Evolutionary conservation across 2,888 invertebrate genomes (phyloP).

Genomic region (Lasioglossum calceatum): DNA sequence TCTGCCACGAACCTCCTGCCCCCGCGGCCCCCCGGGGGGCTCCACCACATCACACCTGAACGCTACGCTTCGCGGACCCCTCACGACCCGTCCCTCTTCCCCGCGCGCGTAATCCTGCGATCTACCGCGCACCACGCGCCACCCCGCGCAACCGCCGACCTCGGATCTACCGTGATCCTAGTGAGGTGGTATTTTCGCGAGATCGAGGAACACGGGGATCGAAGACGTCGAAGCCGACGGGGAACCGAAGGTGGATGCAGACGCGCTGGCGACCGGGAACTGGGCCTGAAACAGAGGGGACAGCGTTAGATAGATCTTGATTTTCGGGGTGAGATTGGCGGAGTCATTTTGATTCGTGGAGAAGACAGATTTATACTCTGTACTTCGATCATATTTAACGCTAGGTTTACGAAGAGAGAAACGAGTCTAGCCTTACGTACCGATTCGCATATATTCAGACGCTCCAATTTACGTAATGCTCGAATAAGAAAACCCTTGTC

Average conservation of each 20-base stretch:
- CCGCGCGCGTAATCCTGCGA: slow-evolving; percentile 38
- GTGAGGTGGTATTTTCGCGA: not conserved
- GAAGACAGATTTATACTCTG: no score
- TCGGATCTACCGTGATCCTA: not conserved
- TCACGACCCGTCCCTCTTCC: slow-evolving; percentile 69
- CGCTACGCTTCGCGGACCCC: slow-evolving; percentile 75
- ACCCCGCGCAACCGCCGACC: not conserved
- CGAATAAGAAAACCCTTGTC: not conserved
- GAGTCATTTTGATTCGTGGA: no score
- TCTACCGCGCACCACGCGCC: not conserved
- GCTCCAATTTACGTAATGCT: not conserved
- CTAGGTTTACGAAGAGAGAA: no score
- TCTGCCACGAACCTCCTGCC: slow-evolving; percentile 76
- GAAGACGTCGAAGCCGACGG: not conserved
- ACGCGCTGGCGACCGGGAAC: not conserved
- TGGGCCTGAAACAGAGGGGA: not conserved
- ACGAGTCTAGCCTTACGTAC: not conserved
- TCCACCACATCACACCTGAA: slow-evolving; percentile 83
- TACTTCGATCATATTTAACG: no score
- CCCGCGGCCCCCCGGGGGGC: slow-evolving; percentile 78
- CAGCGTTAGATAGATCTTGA: not conserved
- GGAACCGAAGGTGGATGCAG: not conserved
- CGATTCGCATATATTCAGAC: not conserved
- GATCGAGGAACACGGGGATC: not conserved
- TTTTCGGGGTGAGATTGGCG: not conserved